phyloP scores from a whole-genome alignment of 2,888 invertebrate species.

The Megalurothrips usitatus region DNA sequence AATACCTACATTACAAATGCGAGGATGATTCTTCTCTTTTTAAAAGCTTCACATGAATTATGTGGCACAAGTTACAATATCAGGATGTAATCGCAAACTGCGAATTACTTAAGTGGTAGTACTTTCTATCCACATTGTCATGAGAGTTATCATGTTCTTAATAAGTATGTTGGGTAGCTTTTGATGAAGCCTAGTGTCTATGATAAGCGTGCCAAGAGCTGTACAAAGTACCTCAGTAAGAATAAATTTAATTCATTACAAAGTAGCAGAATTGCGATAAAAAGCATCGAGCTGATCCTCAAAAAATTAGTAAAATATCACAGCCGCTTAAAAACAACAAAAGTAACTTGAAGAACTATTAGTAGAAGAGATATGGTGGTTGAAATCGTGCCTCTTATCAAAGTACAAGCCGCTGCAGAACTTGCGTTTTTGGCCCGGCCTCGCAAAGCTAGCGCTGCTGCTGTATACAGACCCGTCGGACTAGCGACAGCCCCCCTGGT shows the following conservation, averaged over 20 bases:
- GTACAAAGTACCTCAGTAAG: background rate
- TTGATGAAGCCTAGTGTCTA: background rate
- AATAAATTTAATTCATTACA: background rate
- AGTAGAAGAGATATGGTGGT: background rate
- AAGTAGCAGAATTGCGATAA: conserved; percentile 1
- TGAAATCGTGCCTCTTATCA: background rate
- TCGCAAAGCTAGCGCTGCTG: too few species aligned
- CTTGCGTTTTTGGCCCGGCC: too few species aligned
- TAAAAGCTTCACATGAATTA: background rate
- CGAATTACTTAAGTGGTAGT: background rate
- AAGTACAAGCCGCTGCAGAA: background rate
- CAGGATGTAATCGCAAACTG: background rate
- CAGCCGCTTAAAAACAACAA: conserved; percentile 24
- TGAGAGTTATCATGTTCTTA: background rate
- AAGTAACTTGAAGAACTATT: background rate
- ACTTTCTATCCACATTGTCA: background rate
- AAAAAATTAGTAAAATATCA: conserved; percentile 23
- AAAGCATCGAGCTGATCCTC: conserved; percentile 14
- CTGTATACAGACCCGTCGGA: too few species aligned
- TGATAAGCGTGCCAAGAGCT: background rate
- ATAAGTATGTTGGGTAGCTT: background rate
- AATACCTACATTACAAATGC: background rate
- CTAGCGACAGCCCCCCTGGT: too few species aligned
- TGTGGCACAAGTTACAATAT: conserved; percentile 13
- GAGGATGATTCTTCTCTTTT: conserved; percentile 11